Percentiles rank a stretch among this genome's conserved stretches.
Evolutionary conservation across 2,888 invertebrate species (phyloP).

Genomic region (Pammene aurita): DNA sequence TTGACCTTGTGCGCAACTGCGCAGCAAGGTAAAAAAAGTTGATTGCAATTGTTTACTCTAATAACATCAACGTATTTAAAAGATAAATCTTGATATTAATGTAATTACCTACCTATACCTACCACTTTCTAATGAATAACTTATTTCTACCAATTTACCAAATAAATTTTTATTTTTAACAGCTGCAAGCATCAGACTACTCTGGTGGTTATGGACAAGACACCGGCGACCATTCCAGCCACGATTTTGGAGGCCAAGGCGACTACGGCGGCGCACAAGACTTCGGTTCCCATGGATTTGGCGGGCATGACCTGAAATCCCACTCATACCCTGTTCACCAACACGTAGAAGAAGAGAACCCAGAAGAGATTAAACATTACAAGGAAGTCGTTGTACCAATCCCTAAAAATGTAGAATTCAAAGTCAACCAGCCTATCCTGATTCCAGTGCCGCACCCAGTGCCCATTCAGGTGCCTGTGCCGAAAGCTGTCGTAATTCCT

Average conservation of each 20-base stretch:
- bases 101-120: too few relatives aligned
- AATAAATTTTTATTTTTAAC: constrained; percentile 45
- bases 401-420: constrained; percentile 84
- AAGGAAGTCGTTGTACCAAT: constrained; percentile 87
- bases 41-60: too few relatives aligned
- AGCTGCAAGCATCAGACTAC: constrained; percentile 73
- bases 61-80: too few relatives aligned
- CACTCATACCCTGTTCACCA: constrained; percentile 84
- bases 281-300: constrained; percentile 62
- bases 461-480: constrained; percentile 87
- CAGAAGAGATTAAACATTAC: constrained; percentile 86
- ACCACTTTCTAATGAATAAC: too few relatives aligned
- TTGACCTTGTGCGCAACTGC: too few relatives aligned
- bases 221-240: constrained; percentile 38
- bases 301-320: constrained; percentile 65
- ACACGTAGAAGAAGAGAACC: constrained; percentile 87
- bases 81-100: too few relatives aligned
- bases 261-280: constrained; percentile 48
- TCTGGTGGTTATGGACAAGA: constrained; percentile 55
- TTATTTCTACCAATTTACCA: neutral
- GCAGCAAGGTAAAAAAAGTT: too few relatives aligned
- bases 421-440: constrained; percentile 81
- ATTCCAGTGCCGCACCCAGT: constrained; percentile 86
- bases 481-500: constrained; percentile 87
- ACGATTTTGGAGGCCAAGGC: constrained; percentile 49